Percentiles rank a stretch among this genome's conserved stretches.
Conservation (phyloP, 2,888 invertebrate species). For the Eupsilia transversa region DNA sequence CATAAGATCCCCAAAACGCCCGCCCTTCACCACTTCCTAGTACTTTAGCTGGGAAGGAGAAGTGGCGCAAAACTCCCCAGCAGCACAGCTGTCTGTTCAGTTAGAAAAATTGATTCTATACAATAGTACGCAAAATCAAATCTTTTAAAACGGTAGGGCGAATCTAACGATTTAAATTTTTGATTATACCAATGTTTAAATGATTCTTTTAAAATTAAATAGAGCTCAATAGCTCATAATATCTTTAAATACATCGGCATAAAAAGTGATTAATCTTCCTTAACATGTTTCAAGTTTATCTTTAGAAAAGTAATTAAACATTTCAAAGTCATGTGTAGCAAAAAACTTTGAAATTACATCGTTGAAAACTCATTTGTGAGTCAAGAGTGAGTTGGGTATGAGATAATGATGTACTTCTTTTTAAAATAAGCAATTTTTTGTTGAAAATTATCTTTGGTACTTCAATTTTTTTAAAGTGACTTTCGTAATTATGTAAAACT, state of each 20-base stretch:
- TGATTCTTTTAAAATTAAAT: neutral
- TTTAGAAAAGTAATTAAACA: constrained; percentile 49
- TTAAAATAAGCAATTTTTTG: neutral
- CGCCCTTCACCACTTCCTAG: too few relatives aligned
- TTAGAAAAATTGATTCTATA: too few relatives aligned
- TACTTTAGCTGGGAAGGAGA: too few relatives aligned
- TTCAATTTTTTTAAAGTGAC: neutral
- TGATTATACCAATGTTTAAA: too few relatives aligned
- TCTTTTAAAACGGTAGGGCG: too few relatives aligned
- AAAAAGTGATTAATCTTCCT: constrained; percentile 37
- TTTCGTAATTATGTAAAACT: neutral
- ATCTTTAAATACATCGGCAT: neutral
- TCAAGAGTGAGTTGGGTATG: constrained; percentile 21
- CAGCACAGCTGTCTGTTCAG: too few relatives aligned
- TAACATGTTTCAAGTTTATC: constrained; percentile 26
- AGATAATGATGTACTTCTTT: constrained; percentile 1
- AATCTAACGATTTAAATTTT: too few relatives aligned
- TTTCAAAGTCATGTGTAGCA: constrained; percentile 47
- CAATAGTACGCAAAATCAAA: too few relatives aligned
- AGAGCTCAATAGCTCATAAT: neutral
- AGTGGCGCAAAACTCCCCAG: too few relatives aligned
- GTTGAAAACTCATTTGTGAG: constrained; percentile 38
- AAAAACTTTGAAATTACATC: constrained; percentile 51
- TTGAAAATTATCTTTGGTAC: neutral
- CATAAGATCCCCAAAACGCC: too few relatives aligned